Evolutionary conservation across 2,888 invertebrate genomes (phyloP), one percentile per base, ranked within the genome.

Genomic region (Schizotus pectinicornis): DNA sequence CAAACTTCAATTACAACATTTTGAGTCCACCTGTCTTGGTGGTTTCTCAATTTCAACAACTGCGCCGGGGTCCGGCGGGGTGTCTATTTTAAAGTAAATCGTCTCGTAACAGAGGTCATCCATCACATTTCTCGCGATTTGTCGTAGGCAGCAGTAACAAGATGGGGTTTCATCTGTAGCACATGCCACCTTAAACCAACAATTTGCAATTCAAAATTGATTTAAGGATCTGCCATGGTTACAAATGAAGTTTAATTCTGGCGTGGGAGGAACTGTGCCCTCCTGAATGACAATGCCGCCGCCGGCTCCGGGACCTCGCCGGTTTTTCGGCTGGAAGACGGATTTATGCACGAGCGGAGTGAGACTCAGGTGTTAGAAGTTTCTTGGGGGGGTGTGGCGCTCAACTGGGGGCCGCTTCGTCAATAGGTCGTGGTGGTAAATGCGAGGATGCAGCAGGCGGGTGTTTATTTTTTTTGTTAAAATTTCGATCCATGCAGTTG

Each of bases 391-490:
- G 38, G 7, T 11, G 11, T 13, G 38, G 11, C 12, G 38, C 31
- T 13, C 13, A 8, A 34, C 2, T 13, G 46, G 9, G 11, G 8
- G 34, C 12, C 7, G 34, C 7, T 33, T n/a, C 5, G 22, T 5
- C 3, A 22, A 22, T 22, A 46, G 37, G 33, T 8, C 2, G 9
- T n/a, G n/a, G 42, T 43, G 45, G 35, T 57, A 35, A 49, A 43
- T 51, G 45, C 42, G 42, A 48, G 50, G 62, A 34, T 51, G 62
- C 46, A 59, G 59, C 58, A 62, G 62, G 58, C 47, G 51, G 50
- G 33, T 46, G 45, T 43, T 48, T 39, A 34, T n/a, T 22, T 22
- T 22, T 22, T 2, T 22, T 22, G 22, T 22, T 22, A 22, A 22
- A n/a, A n/a, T n/a, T 22, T 22, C 14, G 42, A 31, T 32, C 56